Base-by-base conservation (phyloP, 2,113 vertebrate species). In the Chloebia gouldiae region DNA sequence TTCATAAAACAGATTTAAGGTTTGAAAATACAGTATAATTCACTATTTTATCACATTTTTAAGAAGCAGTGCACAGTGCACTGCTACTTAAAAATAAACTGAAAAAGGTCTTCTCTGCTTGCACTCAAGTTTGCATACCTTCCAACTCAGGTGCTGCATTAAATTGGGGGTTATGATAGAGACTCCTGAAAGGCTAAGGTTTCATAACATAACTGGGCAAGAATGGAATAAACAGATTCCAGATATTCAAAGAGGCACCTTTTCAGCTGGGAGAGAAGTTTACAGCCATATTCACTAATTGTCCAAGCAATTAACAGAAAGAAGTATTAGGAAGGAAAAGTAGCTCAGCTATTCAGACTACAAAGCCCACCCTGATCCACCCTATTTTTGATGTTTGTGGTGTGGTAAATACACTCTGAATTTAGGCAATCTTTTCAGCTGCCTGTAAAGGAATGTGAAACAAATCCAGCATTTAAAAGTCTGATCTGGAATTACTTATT, bases 111-210 rank as follows among this genome's bases (percentile, higher is more conserved):
- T 61, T 70, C 37, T 63, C 20, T 54, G 63, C n/a, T 54, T 40
- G 8, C 21, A 39, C 3, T 2, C 0, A 1, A 56, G 16, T 72
- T 60, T 42, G 21, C 7, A 3, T 3, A 17, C 19, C 37, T 54
- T 49, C 69, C n/a, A 69, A 9, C 33, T 31, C 42, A 39, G 63
- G 49, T 22, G 19, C 81, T 45, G 21, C 8, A 7, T 12, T 9
- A 40, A 61, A 77, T n/a, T 59, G 30, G 45, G 19, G 30, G 23
- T 64, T 28, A 37, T 7, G 44, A 53, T 0, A 54, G 5, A 80
- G 59, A 50, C 17, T 73, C 31, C 22, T 54, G 25, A 84, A 87
- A 49, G 31, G 24, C 16, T 49, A 13, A 37, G 3, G 28, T 37
- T 70, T 45, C 28, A 53, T 25, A 44, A 45, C 60, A 50, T 35